Conservation (phyloP, 1,140 invertebrate species). For the Pantala flavescens region DNA sequence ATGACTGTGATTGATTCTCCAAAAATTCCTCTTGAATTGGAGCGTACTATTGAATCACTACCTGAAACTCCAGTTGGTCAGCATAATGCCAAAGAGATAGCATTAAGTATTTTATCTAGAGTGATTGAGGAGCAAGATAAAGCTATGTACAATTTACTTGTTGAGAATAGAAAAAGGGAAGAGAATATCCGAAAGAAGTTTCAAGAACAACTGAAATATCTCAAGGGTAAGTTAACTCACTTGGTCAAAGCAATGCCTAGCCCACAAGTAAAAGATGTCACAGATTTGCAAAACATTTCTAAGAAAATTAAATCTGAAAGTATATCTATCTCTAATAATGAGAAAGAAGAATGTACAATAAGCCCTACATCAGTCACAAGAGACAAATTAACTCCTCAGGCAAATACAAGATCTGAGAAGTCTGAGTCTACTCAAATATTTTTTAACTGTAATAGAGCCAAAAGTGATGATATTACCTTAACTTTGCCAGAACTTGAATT, state of each 20-base stretch:
- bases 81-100: no score
- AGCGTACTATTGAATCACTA: no score
- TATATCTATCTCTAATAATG: background rate
- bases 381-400: background rate
- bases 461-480: no score
- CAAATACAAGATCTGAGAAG: background rate
- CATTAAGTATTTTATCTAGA: no score
- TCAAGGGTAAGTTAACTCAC: background rate
- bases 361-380: background rate
- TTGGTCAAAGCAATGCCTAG: background rate
- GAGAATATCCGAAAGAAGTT: background rate
- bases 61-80: no score
- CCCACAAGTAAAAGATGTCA: background rate
- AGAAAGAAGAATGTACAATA: background rate
- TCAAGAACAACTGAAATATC: background rate
- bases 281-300: background rate
- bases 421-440: no score
- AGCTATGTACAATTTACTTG: background rate
- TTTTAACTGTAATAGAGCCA: no score
- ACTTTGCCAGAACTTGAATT: no score
- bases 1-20: no score
- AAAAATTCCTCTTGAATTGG: no score
- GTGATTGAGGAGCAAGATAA: background rate
- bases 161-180: background rate
- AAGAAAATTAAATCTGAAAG: background rate